These are phyloP conservation scores for Hydrocynus forskahlii DNA, from an alignment of 2,797 vertebrate genomes.

Conservation along the genomic window DNA sequence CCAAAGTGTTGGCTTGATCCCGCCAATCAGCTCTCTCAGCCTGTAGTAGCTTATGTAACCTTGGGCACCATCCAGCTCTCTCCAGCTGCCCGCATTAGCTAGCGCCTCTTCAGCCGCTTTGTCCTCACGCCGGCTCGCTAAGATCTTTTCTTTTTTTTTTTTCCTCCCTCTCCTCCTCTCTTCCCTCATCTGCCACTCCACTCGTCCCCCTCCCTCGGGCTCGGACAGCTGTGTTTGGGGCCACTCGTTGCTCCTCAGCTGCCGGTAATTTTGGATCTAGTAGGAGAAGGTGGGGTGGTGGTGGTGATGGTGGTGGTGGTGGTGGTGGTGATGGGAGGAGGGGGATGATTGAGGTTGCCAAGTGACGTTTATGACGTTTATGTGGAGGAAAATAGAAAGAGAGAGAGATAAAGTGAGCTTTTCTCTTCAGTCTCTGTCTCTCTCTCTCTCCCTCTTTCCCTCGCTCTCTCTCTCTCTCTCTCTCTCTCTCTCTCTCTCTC, in stretches of 20 bases:
- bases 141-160: conserved; percentile 62
- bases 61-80: conserved; percentile 56
- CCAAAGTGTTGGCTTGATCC: conserved; percentile 49
- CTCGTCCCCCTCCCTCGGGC: conserved; percentile 26
- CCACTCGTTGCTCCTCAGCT: conserved; percentile 82
- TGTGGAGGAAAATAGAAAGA: conserved; percentile 15
- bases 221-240: conserved; percentile 65
- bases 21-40: conserved; percentile 49
- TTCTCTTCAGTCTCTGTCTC: conserved; percentile 34
- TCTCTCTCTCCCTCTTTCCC: too few species aligned
- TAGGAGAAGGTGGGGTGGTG: conserved; percentile 67
- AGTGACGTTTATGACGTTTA: conserved; percentile 66
- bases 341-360: conserved; percentile 83
- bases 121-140: conserved; percentile 57
- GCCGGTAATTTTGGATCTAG: conserved; percentile 83
- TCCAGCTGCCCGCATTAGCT: conserved; percentile 57
- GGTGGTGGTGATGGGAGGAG: not conserved
- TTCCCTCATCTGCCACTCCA: conserved; percentile 66
- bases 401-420: conserved; percentile 26
- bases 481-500: conserved; percentile 21
- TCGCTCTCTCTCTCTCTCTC: too few species aligned
- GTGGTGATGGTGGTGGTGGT: conserved; percentile 64
- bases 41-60: conserved; percentile 59
- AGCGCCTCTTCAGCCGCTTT: conserved; percentile 51
- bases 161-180: conserved; percentile 28